These are phyloP conservation scores for Poeciliopsis turneri DNA, from an alignment of 2,797 vertebrate species.

Conservation along the genomic window DNA sequence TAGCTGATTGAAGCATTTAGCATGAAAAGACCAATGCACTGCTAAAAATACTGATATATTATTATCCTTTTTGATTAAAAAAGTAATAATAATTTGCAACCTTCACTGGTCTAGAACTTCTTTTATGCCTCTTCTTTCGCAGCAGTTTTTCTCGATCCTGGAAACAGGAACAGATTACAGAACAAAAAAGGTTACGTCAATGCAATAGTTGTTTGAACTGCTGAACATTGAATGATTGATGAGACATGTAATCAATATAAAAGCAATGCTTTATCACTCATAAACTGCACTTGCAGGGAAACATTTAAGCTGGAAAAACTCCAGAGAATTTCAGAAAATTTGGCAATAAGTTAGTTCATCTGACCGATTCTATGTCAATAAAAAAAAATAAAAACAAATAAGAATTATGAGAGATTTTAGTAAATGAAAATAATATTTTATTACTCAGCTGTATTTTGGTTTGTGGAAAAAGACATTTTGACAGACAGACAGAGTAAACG, in stretches of 20 bases:
- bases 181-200: not conserved
- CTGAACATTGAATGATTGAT: not conserved
- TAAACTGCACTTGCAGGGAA: not conserved
- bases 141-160: conserved; percentile 97
- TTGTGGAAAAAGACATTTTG: not conserved
- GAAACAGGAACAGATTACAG: not conserved
- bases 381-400: not conserved
- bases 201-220: not conserved
- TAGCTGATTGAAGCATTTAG: not conserved
- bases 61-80: not conserved
- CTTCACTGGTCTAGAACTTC: conserved; percentile 96
- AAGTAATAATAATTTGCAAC: conserved; percentile 40
- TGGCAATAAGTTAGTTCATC: not conserved
- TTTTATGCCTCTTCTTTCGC: conserved; percentile 95
- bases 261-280: not conserved
- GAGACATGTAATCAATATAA: not conserved
- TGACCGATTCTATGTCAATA: not conserved
- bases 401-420: not conserved
- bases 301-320: not conserved
- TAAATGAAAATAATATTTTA: not conserved
- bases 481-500: conserved; percentile 33
- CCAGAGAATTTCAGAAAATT: not conserved
- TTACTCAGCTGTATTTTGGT: not conserved
- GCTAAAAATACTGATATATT: not conserved
- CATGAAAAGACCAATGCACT: not conserved